Conservation (phyloP, 1,140 invertebrate species). For the Heliconius hewitsoni region DNA sequence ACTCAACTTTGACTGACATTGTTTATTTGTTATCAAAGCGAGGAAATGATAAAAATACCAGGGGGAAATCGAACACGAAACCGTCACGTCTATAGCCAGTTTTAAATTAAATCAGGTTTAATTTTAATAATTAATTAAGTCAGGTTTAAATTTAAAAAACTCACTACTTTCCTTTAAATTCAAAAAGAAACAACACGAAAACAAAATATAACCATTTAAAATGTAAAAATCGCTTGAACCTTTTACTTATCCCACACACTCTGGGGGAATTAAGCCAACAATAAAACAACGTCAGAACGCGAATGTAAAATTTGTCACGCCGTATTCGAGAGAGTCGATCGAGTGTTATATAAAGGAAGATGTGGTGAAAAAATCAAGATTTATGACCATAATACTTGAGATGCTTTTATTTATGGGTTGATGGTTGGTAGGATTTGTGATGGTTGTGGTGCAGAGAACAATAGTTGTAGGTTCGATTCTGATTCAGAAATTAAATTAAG, state of each 20-base stretch:
- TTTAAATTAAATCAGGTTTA: too few species aligned
- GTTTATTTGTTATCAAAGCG: too few species aligned
- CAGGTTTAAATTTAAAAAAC: too few species aligned
- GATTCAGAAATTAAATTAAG: not conserved
- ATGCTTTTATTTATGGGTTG: not conserved
- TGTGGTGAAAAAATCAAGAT: conserved; percentile 1
- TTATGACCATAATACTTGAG: not conserved
- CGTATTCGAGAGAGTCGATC: conserved; percentile 54
- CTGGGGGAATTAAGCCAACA: conserved; percentile 54
- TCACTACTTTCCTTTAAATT: too few species aligned
- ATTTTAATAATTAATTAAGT: too few species aligned
- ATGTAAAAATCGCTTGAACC: conserved; percentile 23
- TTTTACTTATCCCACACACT: conserved; percentile 35
- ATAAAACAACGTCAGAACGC: conserved; percentile 63
- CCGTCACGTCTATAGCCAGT: too few species aligned
- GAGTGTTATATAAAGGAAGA: conserved; percentile 34
- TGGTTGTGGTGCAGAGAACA: too few species aligned
- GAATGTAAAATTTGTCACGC: conserved; percentile 65
- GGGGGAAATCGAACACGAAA: too few species aligned
- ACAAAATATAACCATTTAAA: not conserved
- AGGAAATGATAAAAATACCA: too few species aligned
- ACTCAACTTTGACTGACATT: too few species aligned
- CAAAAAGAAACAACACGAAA: too few species aligned
- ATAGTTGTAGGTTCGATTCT: not conserved
- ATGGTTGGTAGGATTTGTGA: too few species aligned